Evolutionary conservation across 64 coral and sea anemone species (phyloP).

Genomic region (Actinia tenebrosa): DNA sequence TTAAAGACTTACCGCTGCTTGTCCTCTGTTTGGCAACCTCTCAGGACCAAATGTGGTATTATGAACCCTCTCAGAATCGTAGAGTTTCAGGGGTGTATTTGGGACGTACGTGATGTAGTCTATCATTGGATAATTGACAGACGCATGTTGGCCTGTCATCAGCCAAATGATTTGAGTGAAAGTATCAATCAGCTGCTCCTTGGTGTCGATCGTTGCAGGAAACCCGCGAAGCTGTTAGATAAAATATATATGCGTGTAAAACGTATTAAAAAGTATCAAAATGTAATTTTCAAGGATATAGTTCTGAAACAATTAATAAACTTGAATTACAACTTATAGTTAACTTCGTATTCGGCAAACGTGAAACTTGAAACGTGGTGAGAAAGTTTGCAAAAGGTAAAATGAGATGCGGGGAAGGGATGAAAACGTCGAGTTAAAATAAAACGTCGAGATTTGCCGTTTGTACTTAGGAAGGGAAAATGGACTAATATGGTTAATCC

Average conservation of each 20-base stretch:
- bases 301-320: neutral
- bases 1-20: conserved; percentile 43
- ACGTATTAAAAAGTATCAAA: neutral
- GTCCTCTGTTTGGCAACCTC: conserved; percentile 45
- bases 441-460: no score
- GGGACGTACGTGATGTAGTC: conserved; percentile 54
- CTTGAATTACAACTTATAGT: no score
- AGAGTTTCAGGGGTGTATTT: conserved; percentile 45
- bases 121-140: conserved; percentile 55
- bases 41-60: conserved; percentile 25
- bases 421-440: no score
- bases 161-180: conserved; percentile 62
- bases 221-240: conserved; percentile 53
- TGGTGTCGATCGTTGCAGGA: conserved; percentile 40
- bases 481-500: neutral
- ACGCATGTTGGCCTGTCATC: conserved; percentile 45
- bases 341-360: no score
- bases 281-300: neutral
- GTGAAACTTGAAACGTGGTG: no score
- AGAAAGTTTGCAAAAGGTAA: no score
- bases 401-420: no score
- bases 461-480: no score
- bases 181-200: conserved; percentile 16
- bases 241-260: neutral
- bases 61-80: conserved; percentile 30